Evolutionary conservation across 1,140 invertebrate species (phyloP), one percentile per base, ranked within the genome.

Genomic region (Papilio xuthus): DNA sequence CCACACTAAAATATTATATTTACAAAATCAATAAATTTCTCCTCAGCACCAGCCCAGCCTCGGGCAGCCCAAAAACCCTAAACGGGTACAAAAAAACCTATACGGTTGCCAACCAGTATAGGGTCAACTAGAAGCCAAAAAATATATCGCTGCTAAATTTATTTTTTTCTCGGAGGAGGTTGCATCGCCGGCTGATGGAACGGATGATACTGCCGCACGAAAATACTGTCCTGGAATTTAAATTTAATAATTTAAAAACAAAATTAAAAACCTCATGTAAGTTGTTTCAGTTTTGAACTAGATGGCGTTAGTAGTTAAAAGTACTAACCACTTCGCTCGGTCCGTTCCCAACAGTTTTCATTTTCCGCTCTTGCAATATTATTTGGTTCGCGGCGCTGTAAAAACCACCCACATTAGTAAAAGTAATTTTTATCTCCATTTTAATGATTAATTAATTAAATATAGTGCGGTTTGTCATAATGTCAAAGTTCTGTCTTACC

Each of bases 371-470:
- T 87, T 93, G 86, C 74, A 92, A 82, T 81, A 93, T 92, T 75
- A 93, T 92, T 84, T 92, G 89, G 81, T 92, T 90, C 20, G 92
- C 92, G 81, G 92, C 92, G 81, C 92, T 93, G 90, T 79, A 86
- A 87, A 75, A 69, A 67, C 7, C 60, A 28, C 9, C 23, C 26
- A 67, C 60, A 67, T 67, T 67, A 79, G 23, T 75, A 20, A 73
- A 15, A 79, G 44, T 26, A 13, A 42, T 63, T 80, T n/a, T 26
- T 18, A 37, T 37, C n/a, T n/a, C n/a, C n/a, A n/a, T n/a, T n/a
- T n/a, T n/a, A n/a, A n/a, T n/a, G n/a, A n/a, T n/a, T n/a, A n/a
- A n/a, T n/a, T n/a, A n/a, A n/a, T n/a, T n/a, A n/a, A n/a, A n/a
- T n/a, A n/a, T n/a, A n/a, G n/a, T n/a, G n/a, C n/a, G n/a, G n/a